Evolutionary conservation across 1,140 invertebrate genomes (phyloP).

Genomic region (Panulirus ornatus): DNA sequence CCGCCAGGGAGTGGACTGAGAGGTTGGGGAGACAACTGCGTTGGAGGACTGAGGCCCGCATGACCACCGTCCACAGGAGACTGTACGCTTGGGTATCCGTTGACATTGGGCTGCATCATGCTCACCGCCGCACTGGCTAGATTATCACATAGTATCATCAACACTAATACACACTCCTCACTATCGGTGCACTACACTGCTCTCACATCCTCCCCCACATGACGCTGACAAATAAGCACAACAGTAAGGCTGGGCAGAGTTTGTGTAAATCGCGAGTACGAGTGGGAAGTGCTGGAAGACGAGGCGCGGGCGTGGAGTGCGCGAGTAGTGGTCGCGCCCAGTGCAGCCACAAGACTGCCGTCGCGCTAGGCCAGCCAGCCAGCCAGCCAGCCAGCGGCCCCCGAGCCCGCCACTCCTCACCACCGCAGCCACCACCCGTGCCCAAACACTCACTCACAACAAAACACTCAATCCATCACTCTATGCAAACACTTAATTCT

Average conservation of each 20-base stretch:
- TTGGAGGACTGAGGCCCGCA: slow-evolving; percentile 45
- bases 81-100: slow-evolving; percentile 62
- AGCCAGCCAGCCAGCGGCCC: not conserved
- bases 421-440: not conserved
- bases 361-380: slow-evolving; percentile 12
- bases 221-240: not conserved
- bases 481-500: not conserved
- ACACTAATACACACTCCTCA: slow-evolving; percentile 25
- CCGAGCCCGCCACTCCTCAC: not conserved
- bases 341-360: slow-evolving; percentile 65
- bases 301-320: not conserved
- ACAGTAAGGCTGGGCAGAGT: not conserved
- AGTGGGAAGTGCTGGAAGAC: not conserved
- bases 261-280: not conserved
- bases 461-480: slow-evolving; percentile 9
- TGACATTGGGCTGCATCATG: slow-evolving; percentile 70
- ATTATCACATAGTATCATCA: slow-evolving; percentile 39
- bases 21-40: slow-evolving; percentile 57
- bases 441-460: slow-evolving; percentile 25
- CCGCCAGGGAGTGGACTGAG: slow-evolving; percentile 27
- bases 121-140: slow-evolving; percentile 24
- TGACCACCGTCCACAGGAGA: slow-evolving; percentile 61
- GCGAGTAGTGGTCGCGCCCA: slow-evolving; percentile 47
- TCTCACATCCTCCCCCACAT: not conserved
- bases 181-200: slow-evolving; percentile 13